These are phyloP conservation scores for Mayetiola destructor DNA, from an alignment of 2,888 invertebrate species.

Conservation along the genomic window DNA sequence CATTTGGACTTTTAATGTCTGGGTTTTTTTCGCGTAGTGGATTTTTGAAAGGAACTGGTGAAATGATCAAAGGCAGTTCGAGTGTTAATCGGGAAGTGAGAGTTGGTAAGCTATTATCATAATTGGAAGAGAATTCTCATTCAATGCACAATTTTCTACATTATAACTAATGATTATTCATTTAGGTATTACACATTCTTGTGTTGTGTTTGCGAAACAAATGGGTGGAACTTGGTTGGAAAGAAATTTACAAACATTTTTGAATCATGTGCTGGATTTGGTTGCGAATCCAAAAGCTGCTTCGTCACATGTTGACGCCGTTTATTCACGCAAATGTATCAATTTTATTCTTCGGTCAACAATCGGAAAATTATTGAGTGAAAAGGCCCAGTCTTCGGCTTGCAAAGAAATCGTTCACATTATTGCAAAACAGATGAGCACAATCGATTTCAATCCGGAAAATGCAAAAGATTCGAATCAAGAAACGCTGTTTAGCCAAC, in stretches of 20 bases:
- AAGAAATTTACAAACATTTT: slow-evolving; percentile 68
- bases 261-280: slow-evolving; percentile 82
- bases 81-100: slow-evolving; percentile 90
- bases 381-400: slow-evolving; percentile 91
- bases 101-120: slow-evolving; percentile 95
- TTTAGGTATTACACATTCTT: slow-evolving; percentile 47
- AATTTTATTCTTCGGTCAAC: slow-evolving; percentile 86
- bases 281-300: slow-evolving; percentile 93
- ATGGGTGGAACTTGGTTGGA: slow-evolving; percentile 94
- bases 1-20: slow-evolving; percentile 76
- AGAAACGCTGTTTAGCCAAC: slow-evolving; percentile 80
- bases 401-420: slow-evolving; percentile 87
- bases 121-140: slow-evolving; percentile 50
- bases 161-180: neutral
- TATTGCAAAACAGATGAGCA: slow-evolving; percentile 88
- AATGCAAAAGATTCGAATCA: slow-evolving; percentile 84
- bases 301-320: slow-evolving; percentile 92
- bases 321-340: slow-evolving; percentile 93
- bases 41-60: slow-evolving; percentile 82
- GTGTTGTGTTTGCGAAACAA: slow-evolving; percentile 86
- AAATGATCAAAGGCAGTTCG: slow-evolving; percentile 90
- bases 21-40: slow-evolving; percentile 93
- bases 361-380: slow-evolving; percentile 86
- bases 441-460: slow-evolving; percentile 82
- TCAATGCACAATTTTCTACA: too few species aligned